phyloP scores from a whole-genome alignment of 2,113 vertebrate genomes.

The Fulica atra region DNA sequence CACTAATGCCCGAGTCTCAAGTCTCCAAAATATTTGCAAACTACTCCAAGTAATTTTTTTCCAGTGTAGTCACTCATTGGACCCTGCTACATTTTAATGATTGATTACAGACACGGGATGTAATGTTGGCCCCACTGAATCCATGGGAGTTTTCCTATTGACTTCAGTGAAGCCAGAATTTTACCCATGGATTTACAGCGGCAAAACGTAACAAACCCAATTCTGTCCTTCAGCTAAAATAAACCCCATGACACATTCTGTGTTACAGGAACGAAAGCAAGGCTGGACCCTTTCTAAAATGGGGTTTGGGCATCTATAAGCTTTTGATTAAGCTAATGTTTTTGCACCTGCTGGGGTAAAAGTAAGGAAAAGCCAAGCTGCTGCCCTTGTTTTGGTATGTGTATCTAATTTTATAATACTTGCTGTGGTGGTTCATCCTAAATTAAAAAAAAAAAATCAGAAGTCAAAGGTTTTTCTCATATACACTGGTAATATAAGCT shows the following conservation, averaged over 20 bases:
- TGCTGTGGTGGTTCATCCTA: conserved; percentile 25
- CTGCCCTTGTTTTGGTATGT: not conserved
- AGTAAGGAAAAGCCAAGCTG: conserved; percentile 56
- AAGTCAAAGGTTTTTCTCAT: conserved; percentile 64
- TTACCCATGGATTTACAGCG: conserved; percentile 35
- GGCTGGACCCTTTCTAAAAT: conserved; percentile 3
- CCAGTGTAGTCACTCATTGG: conserved; percentile 44
- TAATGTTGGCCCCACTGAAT: not conserved
- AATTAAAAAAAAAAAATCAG: conserved; percentile 64
- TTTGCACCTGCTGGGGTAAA: conserved; percentile 59
- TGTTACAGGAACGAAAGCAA: not conserved
- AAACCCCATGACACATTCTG: not conserved
- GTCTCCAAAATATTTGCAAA: conserved; percentile 69
- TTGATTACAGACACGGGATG: conserved; percentile 60
- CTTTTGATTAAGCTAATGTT: conserved; percentile 33
- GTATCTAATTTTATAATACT: conserved; percentile 48
- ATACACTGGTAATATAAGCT: conserved; percentile 63
- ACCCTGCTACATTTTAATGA: conserved; percentile 65
- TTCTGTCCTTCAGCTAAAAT: conserved; percentile 56
- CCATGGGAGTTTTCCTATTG: conserved; percentile 24
- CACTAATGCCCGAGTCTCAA: conserved; percentile 47
- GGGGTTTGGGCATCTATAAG: not conserved
- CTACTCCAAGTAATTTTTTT: conserved; percentile 57
- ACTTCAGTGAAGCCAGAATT: not conserved
- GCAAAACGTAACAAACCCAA: conserved; percentile 15